phyloP scores from a whole-genome alignment of 2,797 vertebrate species.

The Arrhamphus sclerolepis region DNA sequence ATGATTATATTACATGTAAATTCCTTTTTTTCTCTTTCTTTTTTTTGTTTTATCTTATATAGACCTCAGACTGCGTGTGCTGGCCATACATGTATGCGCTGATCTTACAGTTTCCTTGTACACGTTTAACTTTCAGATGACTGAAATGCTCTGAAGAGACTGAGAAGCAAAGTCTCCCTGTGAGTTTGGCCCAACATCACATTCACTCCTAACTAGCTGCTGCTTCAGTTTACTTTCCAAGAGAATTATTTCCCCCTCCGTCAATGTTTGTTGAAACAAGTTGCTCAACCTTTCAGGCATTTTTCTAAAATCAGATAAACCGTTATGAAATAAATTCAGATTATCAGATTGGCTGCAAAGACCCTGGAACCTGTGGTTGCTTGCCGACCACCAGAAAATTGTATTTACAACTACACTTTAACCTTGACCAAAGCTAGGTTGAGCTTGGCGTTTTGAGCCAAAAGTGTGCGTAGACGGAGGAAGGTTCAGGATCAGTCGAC shows the following conservation, averaged over 20 bases:
- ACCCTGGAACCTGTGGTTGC: conserved; percentile 60
- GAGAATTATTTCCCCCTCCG: conserved; percentile 20
- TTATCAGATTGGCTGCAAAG: conserved; percentile 70
- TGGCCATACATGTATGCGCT: too few species aligned
- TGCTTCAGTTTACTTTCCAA: conserved; percentile 4
- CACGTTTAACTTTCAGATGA: conserved; percentile 36
- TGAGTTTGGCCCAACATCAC: conserved; percentile 2
- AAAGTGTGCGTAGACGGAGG: conserved; percentile 42
- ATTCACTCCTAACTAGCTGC: conserved; percentile 15
- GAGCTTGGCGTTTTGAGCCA: conserved; percentile 49
- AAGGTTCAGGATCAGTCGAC: conserved; percentile 66
- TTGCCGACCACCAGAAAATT: conserved; percentile 77
- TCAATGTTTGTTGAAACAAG: conserved; percentile 55
- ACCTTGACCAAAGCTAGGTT: conserved; percentile 57
- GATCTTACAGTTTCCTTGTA: conserved; percentile 35
- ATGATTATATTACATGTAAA: conserved; percentile 29
- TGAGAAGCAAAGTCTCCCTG: not conserved
- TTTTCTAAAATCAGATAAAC: conserved; percentile 23
- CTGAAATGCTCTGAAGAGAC: conserved; percentile 39
- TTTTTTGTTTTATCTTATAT: conserved; percentile 27
- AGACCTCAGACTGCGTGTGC: too few species aligned
- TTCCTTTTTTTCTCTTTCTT: not conserved
- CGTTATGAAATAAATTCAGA: conserved; percentile 52
- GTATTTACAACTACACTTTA: conserved; percentile 76
- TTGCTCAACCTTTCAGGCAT: conserved; percentile 53